Base-by-base conservation (phyloP, 2,888 invertebrate genomes). In the Yponomeuta malinellus region DNA sequence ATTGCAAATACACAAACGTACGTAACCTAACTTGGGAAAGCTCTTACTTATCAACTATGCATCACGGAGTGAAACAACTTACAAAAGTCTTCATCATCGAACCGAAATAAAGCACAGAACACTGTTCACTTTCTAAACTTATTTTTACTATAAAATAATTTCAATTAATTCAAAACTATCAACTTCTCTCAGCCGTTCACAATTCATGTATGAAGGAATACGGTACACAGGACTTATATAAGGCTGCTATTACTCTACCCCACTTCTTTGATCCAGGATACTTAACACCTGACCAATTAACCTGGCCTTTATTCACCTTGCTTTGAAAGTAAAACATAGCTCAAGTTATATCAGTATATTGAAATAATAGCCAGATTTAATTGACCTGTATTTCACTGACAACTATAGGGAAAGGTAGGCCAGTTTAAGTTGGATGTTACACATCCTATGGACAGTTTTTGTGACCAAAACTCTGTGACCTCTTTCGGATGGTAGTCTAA, bases 161-260 rank as follows among this genome's bases (percentile, higher is more conserved):
- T 68, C 43, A 43, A 68, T 68, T 29, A 48, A 68, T 68, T 43
- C 33, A 23, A 43, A 68, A 43, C 43, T n/a, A 68, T 48, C n/a
- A 15, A 15, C 52, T 37, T 48, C 29, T 10, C 3, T 10, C 63
- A 63, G 71, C 74, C 73, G 74, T 72, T 74, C 81, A 83, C 85
- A 78, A 81, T 76, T 77, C 78, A 84, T 87, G 79, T 86, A 84
- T 85, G 81, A 77, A 77, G 76, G 73, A 74, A 70, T 70, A 68
- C 70, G 48, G 4, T 23, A n/a, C 71, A 73, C 75, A 74, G 76
- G 77, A 77, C 79, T 87, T 88, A 86, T 88, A 88, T 88, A 88
- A 86, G 83, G 77, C 80, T 9, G 33, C 63, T 52, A 71, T 73
- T 48, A 76, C 73, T 77, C 77, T 71, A 78, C 84, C 86, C 86